Conservation (phyloP, 2,113 vertebrate species). For the Echinops telfairi region DNA sequence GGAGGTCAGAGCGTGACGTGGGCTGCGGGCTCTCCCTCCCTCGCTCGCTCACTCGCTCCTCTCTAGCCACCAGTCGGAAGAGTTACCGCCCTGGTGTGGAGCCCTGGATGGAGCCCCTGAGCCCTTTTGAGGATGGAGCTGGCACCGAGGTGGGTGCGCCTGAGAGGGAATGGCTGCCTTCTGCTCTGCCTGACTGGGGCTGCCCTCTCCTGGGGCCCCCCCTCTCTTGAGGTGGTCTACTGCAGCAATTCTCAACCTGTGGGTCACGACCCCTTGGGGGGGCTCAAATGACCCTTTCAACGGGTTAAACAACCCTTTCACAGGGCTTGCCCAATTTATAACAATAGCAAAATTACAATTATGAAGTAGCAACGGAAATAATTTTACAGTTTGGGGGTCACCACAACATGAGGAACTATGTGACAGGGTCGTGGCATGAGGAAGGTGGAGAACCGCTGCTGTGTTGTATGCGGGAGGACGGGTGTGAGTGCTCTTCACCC, state of each 20-base stretch:
- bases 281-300: too few species aligned
- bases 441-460: neutral
- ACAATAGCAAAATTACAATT: too few species aligned
- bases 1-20: too few species aligned
- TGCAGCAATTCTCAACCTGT: too few species aligned
- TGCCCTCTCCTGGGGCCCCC: too few species aligned
- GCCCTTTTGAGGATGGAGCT: conserved; percentile 84
- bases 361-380: too few species aligned
- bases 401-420: too few species aligned
- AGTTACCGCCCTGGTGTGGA: conserved; percentile 81
- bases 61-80: conserved; percentile 77
- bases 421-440: too few species aligned
- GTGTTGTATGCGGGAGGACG: neutral
- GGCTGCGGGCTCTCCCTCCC: neutral
- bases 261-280: too few species aligned
- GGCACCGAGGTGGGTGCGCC: conserved; percentile 81
- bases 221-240: neutral
- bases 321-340: too few species aligned
- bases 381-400: too few species aligned
- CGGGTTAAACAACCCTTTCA: too few species aligned
- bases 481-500: neutral
- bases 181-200: neutral
- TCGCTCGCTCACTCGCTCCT: neutral
- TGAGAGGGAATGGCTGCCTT: neutral
- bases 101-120: conserved; percentile 86